Evolutionary conservation across 2,113 vertebrate species (phyloP), one percentile per base, ranked within the genome.

Genomic region (Nematolebias whitei): DNA sequence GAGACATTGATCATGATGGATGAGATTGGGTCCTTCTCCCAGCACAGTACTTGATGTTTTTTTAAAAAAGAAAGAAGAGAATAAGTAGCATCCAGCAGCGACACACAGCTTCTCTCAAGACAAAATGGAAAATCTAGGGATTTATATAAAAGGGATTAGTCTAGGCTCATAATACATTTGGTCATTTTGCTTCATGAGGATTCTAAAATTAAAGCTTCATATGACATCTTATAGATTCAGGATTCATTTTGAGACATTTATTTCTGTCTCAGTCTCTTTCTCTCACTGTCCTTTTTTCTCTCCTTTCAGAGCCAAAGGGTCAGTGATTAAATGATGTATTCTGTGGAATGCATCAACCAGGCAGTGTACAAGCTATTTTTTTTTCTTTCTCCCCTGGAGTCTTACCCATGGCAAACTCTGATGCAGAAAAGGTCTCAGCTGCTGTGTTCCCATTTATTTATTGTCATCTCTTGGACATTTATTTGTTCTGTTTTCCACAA

Each of bases 1-100:
- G 53, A 85, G 80, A 83, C 78, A 82, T 57, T 79, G 85, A 88
- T 85, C 55, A 65, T 86, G 85, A 90, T 86, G 87, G 85, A 86
- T 88, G 86, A 87, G 75, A 71, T 53, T 44, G 60, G 19, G 22
- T 45, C 52, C 35, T 54, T 67, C 71, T 24, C 61, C 49, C 68
- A 23, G 39, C 51, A 13, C 41, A 43, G 38, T 75, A 60, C 61
- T 58, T 68, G 45, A 79, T 76, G 70, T 47, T 75, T 62, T 79
- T 54, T 32, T 29, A 29, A 35, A 22, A 50, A 40, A 41, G 39
- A 54, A 26, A 52, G 67, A 73, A 63, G 24, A 50, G 23, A 26
- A 18, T 49, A 68, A 66, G 66, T 65, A 62, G 58, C 51, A 64
- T 87, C 64, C 77, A 77, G 75, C 35, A 79, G 71, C 69, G 68